Evolutionary conservation across 2,113 vertebrate species (phyloP).

Genomic region (Pholis gunnellus): DNA sequence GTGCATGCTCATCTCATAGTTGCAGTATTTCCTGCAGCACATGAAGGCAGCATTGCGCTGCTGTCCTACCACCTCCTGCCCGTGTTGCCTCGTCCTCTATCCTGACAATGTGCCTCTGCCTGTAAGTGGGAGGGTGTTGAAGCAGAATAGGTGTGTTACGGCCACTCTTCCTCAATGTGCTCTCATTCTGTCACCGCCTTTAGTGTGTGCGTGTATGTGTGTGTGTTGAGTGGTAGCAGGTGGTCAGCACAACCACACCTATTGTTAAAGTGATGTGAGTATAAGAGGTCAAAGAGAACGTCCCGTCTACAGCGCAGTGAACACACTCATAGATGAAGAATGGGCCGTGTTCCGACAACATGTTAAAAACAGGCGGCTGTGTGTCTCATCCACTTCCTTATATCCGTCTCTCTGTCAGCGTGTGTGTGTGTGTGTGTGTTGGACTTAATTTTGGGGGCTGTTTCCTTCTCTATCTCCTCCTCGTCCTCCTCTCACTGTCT

Average conservation of each 20-base stretch:
- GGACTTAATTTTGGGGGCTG: neutral
- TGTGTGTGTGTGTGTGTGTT: constrained; percentile 4
- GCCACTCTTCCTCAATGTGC: constrained; percentile 61
- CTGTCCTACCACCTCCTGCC: constrained; percentile 47
- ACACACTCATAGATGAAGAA: constrained; percentile 10
- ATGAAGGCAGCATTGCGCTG: constrained; percentile 30
- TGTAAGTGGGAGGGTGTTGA: constrained; percentile 69
- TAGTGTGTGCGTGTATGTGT: constrained; percentile 17
- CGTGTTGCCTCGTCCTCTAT: constrained; percentile 33
- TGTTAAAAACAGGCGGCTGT: constrained; percentile 1
- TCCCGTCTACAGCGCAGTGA: constrained; percentile 51
- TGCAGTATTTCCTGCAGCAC: constrained; percentile 17
- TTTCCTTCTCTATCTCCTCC: neutral
- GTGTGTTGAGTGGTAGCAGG: constrained; percentile 52
- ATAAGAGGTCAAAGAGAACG: constrained; percentile 30
- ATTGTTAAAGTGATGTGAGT: constrained; percentile 56
- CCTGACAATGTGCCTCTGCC: constrained; percentile 48
- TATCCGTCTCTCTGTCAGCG: neutral
- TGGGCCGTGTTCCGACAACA: constrained; percentile 26
- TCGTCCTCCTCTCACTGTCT: neutral
- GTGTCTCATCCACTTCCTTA: neutral
- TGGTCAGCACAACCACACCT: constrained; percentile 62
- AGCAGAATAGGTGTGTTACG: constrained; percentile 63
- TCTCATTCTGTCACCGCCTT: constrained; percentile 73
- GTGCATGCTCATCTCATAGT: neutral